Base-by-base conservation (phyloP, 2,113 vertebrate genomes). In the Protobothrops flavoviridis region DNA sequence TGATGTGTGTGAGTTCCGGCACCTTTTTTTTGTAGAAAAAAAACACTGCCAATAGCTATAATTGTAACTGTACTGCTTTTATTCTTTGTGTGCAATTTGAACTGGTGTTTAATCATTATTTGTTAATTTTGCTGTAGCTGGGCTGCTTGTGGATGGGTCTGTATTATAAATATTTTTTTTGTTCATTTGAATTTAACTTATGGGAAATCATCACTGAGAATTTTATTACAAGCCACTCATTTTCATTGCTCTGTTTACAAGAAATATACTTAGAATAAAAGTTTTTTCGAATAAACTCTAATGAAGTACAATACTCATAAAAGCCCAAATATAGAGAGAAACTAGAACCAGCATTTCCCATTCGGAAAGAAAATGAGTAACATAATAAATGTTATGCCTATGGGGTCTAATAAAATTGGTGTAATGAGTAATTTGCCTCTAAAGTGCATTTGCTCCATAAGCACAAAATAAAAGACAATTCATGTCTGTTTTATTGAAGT, bases 291-390 rank as follows among this genome's bases (percentile, higher is more conserved):
- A 74, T 59, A 92, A 87, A 96, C 52, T 91, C 91, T 88, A 74
- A 88, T 94, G 88, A 90, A 57, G 1, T 92, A 21, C 53, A 93
- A 33, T 50, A 57, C 88, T 57, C 57, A 23, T 39, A 43, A 81
- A 81, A 81, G 1, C 74, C 33, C 74, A 43, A 81, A 81, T 23
- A 43, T 81, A 81, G 7, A 81, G 7, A 81, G 74, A n/a, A 93
- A 29, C 8, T 43, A 64, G 1, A 94, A 74, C 64, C 55, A 87
- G n/a, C 92, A 88, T 92, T 96, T 96, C 81, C 95, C 93, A 93
- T 4, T 90, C 45, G 12, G 87, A 91, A 59, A 94, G 81, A 95
- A 95, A 95, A 96, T 95, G 88, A 96, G 1, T 59, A 93, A 61
- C 7, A 74, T 91, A 93, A 96, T 95, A 94, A 96, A 94, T 88